These are phyloP conservation scores for Megaceryle alcyon DNA, from an alignment of 2,797 vertebrate genomes.

Conservation along the genomic window DNA sequence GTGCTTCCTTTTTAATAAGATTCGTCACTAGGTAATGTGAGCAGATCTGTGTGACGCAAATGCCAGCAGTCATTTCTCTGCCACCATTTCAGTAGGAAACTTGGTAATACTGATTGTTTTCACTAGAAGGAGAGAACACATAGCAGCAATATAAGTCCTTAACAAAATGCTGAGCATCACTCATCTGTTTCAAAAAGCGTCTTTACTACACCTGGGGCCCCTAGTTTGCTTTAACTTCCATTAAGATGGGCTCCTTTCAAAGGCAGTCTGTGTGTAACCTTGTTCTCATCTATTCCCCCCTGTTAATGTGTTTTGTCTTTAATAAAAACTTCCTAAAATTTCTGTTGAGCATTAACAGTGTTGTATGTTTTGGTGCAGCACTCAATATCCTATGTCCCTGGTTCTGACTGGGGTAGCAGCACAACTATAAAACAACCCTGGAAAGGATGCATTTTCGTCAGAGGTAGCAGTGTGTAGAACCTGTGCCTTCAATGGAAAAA, in stretches of 20 bases:
- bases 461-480: neutral
- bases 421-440: neutral
- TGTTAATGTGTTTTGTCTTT: neutral
- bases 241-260: neutral
- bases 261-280: neutral
- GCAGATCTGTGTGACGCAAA: constrained; percentile 32
- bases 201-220: neutral
- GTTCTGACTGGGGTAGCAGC: neutral
- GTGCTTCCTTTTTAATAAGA: constrained; percentile 13
- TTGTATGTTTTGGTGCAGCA: neutral
- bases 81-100: neutral
- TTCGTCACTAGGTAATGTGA: neutral
- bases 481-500: neutral
- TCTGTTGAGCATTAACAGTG: neutral
- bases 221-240: neutral
- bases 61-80: neutral
- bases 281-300: neutral
- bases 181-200: neutral
- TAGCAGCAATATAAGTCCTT: neutral
- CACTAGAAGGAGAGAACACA: neutral
- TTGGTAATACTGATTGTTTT: neutral
- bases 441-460: neutral
- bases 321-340: neutral
- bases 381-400: neutral
- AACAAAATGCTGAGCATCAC: neutral